These are phyloP conservation scores for Harpalus rufipes DNA, from an alignment of 2,888 invertebrate genomes.

Conservation along the genomic window DNA sequence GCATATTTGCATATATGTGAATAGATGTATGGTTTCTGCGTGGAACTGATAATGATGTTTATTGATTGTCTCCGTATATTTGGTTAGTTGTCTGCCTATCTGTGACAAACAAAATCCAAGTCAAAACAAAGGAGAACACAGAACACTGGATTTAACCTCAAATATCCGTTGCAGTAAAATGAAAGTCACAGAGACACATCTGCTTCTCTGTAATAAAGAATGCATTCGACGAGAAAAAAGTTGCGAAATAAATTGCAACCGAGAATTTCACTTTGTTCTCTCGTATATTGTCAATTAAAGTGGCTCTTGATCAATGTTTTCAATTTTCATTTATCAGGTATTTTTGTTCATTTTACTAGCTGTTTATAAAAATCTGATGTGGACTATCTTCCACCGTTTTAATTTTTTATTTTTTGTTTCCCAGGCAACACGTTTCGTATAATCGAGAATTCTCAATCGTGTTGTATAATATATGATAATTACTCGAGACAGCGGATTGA, in stretches of 20 bases:
- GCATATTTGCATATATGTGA: not conserved
- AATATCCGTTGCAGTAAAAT: constrained; percentile 10
- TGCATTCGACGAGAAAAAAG: not conserved
- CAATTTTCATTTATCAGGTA: too few species aligned
- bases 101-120: not conserved
- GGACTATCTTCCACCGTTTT: too few species aligned
- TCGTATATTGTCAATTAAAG: not conserved
- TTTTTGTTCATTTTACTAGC: too few species aligned
- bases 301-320: too few species aligned
- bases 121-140: constrained; percentile 5
- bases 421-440: too few species aligned
- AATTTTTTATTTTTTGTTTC: too few species aligned
- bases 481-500: too few species aligned
- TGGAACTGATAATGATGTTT: constrained; percentile 9
- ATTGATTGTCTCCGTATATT: constrained; percentile 9
- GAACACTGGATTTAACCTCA: constrained; percentile 11
- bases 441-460: too few species aligned
- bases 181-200: not conserved
- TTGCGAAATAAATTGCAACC: not conserved
- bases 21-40: not conserved
- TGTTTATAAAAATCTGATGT: too few species aligned
- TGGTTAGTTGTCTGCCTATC: not conserved
- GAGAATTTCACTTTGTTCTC: not conserved
- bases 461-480: too few species aligned
- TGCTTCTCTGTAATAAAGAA: not conserved